Evolutionary conservation across 1,140 invertebrate genomes (phyloP), one percentile per base, ranked within the genome.

Genomic region (Muscidifurax raptorellus): DNA sequence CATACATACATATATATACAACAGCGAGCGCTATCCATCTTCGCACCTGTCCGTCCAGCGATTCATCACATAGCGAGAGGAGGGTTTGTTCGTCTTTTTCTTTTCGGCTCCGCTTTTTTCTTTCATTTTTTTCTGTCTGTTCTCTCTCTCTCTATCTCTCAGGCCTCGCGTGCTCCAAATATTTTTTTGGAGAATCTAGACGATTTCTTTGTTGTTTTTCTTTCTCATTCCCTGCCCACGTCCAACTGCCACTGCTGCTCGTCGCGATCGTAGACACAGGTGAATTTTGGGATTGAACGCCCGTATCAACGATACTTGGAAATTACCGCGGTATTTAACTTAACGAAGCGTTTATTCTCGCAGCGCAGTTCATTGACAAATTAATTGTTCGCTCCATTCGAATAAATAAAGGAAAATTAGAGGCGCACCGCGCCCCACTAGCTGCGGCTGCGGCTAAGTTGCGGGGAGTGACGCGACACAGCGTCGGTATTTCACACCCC

Each of bases 1-100:
- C 36, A 10, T 9, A 36, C 9, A 40, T 9, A 59, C 22, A 59
- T 12, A 47, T 6, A 47, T 12, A 47, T 6, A 47, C 7, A 47
- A 13, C 52, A 5, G 71, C 71, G 6, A 3, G 30, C 9, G 25
- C 36, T 44, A 83, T 83, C 81, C 81, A 77, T 83, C 81, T 83
- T 83, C 81, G 44, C 81, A 83, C 81, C 81, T 83, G 81, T 83
- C 81, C 36, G 72, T 77, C 74, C 74, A 27, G 59, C 81, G 59
- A 83, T 83, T 83, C 74, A 83, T 83, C 72, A 75, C 81, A n/a
- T 59, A 9, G n/a, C 72, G 2, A 40, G 25, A 69, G 27, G 25
- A 27, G n/a, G 40, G 22, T 44, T 27, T 5, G 22, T 44, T 80
- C 67, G n/a, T 36, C 36, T 10, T 44, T 67, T 47, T 69, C 15